Evolutionary conservation across 2,888 invertebrate species (phyloP), one percentile per base, ranked within the genome.

Genomic region (Drepana falcataria): DNA sequence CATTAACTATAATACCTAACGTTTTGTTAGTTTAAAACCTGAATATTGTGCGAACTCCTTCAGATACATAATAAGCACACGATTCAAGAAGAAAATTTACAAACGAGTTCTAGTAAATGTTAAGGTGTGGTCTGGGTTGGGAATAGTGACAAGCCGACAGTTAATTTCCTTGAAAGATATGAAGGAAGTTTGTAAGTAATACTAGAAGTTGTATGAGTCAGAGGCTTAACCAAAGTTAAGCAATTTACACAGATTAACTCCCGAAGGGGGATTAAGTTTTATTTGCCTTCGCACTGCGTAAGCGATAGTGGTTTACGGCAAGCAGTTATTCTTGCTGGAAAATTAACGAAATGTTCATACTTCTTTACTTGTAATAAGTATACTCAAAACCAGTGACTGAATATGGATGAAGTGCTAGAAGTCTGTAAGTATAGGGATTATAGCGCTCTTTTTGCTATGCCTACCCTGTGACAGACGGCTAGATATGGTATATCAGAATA

Each of bases 121-220:
- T 44, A 44, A 44, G 44, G 44, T 44, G 44, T 44, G 9, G 44
- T 44, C 9, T 37, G 37, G 37, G 4, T 37, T 37, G 9, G 44
- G 44, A 44, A 44, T 9, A 44, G 55, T 53, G 51, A 21, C 53
- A 53, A 54, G 58, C 54, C 59, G 59, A 59, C 53, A 55, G 55
- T 59, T 52, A 59, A 64, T 64, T 61, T 70, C 68, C 65, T 60
- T 35, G 21, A 60, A 61, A 59, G 62, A 66, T 66, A 69, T 67
- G 66, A 69, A 67, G 65, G 56, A 78, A 81, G 60, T 77, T 76
- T 60, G 65, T 63, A 68, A 72, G 64, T 78, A 76, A 65, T 60
- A 62, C 58, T 55, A 54, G 55, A 60, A 64, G 58, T 66, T 40
- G 54, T 66, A 63, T 71, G 61, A 59, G 59, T 61, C 53, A 35